Evolutionary conservation across 1,140 invertebrate genomes (phyloP), one percentile per base, ranked within the genome.

Genomic region (Maconellicoccus hirsutus): DNA sequence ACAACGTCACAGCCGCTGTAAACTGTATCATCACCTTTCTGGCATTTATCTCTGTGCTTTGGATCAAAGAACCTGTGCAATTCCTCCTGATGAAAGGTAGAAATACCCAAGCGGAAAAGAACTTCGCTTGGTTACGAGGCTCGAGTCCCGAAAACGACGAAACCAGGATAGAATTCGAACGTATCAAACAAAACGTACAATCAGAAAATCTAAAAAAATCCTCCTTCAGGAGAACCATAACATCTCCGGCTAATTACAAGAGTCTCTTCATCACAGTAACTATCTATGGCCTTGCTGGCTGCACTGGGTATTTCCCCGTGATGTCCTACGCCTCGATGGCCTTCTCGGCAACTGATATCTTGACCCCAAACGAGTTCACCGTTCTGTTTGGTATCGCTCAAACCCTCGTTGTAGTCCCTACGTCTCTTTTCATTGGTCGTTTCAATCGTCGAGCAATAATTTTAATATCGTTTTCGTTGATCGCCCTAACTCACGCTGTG

Each of bases 61-160:
- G 86, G 61, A 87, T 93, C 81, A 91, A 91, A 0, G 93, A 95
- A 77, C 89, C 89, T 42, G 92, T 93, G 0, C 86, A 86, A 70
- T 90, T 84, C 73, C 80, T 87, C 33, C 78, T 91, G 0, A 78
- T 79, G 3, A 84, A 84, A 75, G 82, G 83, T 76, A 81, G 84
- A 26, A 82, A 81, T 38, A 78, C 83, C 3, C 84, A 86, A 2
- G 92, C 91, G 0, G 76, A 84, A 0, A 75, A 81, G 1, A 80
- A 87, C 7, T 78, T 94, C 72, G 80, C 83, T 70, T 88, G 83
- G 73, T 79, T 96, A 91, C 1, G 85, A 80, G 1, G 72, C 61
- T 0, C 2, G 6, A 16, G 16, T 16, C 2, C 3, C 6, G 16
- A 16, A 2, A 52, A 16, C 42, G 29, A 33, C 3, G 42, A 52